A percentile compares a stretch with the other conserved stretches of the same genome.
phyloP scores from a whole-genome alignment of 1,140 invertebrate species.

The Tetramorium parvispinum region DNA sequence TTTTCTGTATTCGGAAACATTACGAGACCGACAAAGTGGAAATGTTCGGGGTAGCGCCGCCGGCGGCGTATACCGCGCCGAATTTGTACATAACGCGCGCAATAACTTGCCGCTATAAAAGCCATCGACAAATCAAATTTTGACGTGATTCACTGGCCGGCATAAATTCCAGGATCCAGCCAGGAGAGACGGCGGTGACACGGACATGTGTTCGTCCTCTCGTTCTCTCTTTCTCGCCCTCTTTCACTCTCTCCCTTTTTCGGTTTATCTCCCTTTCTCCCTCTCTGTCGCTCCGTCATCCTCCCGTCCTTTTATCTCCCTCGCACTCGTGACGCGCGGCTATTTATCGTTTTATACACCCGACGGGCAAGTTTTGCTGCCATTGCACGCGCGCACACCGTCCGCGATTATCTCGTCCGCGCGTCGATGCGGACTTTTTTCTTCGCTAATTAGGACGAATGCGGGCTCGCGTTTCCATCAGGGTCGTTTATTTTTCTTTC shows the following conservation, averaged over 20 bases:
- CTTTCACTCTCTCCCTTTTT: constrained; percentile 52
- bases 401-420: constrained; percentile 67
- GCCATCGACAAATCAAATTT: constrained; percentile 86
- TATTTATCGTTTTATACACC: constrained; percentile 81
- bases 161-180: constrained; percentile 84
- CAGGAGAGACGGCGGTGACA: constrained; percentile 83
- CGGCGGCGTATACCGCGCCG: constrained; percentile 75
- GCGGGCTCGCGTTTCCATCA: constrained; percentile 54
- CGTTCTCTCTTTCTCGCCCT: constrained; percentile 61
- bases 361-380: constrained; percentile 78
- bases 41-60: constrained; percentile 68
- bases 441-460: constrained; percentile 63
- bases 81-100: constrained; percentile 85
- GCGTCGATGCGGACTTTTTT: constrained; percentile 72
- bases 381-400: constrained; percentile 58
- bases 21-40: constrained; percentile 73
- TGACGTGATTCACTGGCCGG: constrained; percentile 85
- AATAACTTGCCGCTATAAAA: constrained; percentile 86
- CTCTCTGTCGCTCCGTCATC: constrained; percentile 2
- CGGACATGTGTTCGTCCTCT: constrained; percentile 82
- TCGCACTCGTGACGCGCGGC: constrained; percentile 67
- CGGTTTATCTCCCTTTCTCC: constrained; percentile 57
- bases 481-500: constrained; percentile 35
- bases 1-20: constrained; percentile 62
- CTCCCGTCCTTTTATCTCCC: constrained; percentile 62